Percentiles rank a stretch among this genome's conserved stretches.
Conservation (phyloP, 2,113 vertebrate species). For the Phrynosoma blainvillii region DNA sequence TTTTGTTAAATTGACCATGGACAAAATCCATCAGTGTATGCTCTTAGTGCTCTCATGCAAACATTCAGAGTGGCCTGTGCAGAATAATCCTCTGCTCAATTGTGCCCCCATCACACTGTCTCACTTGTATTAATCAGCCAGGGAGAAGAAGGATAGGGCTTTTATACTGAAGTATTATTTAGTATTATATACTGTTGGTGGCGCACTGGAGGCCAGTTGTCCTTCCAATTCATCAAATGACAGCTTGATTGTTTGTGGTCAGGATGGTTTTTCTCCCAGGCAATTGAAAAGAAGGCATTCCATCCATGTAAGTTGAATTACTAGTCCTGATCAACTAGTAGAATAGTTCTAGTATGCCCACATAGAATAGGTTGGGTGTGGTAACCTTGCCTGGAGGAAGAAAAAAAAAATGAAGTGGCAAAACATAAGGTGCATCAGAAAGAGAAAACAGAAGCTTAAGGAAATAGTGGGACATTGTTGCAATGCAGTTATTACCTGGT, state of each 20-base stretch:
- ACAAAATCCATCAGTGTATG: neutral
- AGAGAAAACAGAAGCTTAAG: neutral
- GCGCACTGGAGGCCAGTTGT: neutral
- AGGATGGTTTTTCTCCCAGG: neutral
- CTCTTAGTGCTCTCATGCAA: neutral
- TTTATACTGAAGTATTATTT: neutral
- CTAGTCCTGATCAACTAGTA: neutral
- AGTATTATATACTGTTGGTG: neutral
- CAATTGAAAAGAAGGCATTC: neutral
- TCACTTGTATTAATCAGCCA: neutral
- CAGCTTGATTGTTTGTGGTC: constrained; percentile 9
- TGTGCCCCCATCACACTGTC: neutral
- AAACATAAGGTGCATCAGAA: neutral
- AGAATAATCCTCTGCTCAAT: neutral
- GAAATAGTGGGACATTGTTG: neutral
- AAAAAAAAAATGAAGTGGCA: neutral
- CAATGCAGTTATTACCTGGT: neutral
- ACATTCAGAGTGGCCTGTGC: neutral
- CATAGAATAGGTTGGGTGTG: neutral
- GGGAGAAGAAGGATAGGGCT: neutral
- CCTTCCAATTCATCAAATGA: neutral
- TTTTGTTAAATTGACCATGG: constrained; percentile 7
- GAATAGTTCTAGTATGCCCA: neutral
- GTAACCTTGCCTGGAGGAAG: neutral
- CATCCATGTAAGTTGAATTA: neutral